Base-by-base conservation (phyloP, 1,140 invertebrate species). In the Drosophila nasuta region DNA sequence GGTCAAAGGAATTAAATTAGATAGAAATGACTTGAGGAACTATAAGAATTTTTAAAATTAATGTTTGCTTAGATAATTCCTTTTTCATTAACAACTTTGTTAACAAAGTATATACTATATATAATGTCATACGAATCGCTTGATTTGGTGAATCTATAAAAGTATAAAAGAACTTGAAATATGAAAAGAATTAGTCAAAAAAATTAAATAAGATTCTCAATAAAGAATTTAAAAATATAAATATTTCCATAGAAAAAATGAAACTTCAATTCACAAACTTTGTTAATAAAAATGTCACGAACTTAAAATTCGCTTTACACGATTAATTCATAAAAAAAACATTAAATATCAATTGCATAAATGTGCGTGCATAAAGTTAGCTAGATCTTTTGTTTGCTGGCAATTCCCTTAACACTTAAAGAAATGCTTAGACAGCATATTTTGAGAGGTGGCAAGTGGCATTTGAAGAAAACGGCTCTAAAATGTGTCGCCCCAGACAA, bases 401-500 rank as follows among this genome's bases (percentile, higher is more conserved):
- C 46, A 52, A 57, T 41, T 57, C 54, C 54, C 30, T 11, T 1
- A 17, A 41, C 54, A 41, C 54, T 57, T 57, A 41, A 57, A 20
- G 17, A 15, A 64, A 52, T 64, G 11, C 13, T 45, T 8, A 30
- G 11, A 20, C 38, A 54, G 28, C 33, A 65, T 51, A 43, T 58
- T 58, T 20, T 5, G 30, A 35, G 10, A 17, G 20, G 58, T 43
- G 7, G 15, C 45, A 46, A 48, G n/a, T 13, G 35, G 41, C 17
- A 25, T 38, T 70, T 51, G 17, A 54, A 62, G 51, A 69, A 69
- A 68, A 33, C 11, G 51, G 7, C 25, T 68, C 38, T 5, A 67
- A 35, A 60, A 60, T 57, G 58, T 25, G 35, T 49, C 58, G 72
- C 72, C 66, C 66, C 30, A 58, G 72, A 75, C 72, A 58, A 75